Base-by-base conservation (phyloP, 2,888 invertebrate genomes). In the Nephrotoma appendiculata region DNA sequence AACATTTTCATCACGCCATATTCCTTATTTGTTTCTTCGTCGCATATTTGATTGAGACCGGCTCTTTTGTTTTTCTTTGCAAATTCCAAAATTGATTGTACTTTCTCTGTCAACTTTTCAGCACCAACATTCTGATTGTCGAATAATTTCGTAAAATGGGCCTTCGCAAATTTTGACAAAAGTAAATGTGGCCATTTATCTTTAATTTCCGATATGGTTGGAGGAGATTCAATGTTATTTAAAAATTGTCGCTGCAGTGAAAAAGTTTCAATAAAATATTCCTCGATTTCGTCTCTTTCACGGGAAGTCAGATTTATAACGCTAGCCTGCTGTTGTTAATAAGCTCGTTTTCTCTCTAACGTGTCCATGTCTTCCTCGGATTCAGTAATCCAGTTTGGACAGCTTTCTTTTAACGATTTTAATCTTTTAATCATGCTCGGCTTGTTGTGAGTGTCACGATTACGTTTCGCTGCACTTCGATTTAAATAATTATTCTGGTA, bases 401-500 rank as follows among this genome's bases (percentile, higher is more conserved):
- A 86, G 57, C 86, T 86, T 86, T 86, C 57, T 57, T 86, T 19
- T n/a, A 86, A 41, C 5, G 9, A 19, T 31, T 86, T 86, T 12
- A 86, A 11, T 43, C 52, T 52, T 86, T 48, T 52, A 1, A 86
- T 19, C 1, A 86, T 19, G 11, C n/a, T 86, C 11, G 52, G 52
- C 9, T 6, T 19, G 31, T 9, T 9, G 6, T 1, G 12, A 12
- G 31, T 41, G 31, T 52, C 12, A 11, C 31, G 6, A 6, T 12
- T 31, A 12, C 86, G 6, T 48, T 86, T 86, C 12, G 6, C 11
- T 9, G 1, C n/a, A 31, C 48, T 86, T 86, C 86, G 7, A 41
- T 86, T 86, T 19, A 86, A 19, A 48, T 86, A 86, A 11, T 86
- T 86, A 31, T 31, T 31, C 15, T 86, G 86, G 31, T 86, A 86